A percentile compares a stretch with the other conserved stretches of the same genome.
Evolutionary conservation across 1,140 invertebrate species (phyloP).

Genomic region (Magallana angulata): DNA sequence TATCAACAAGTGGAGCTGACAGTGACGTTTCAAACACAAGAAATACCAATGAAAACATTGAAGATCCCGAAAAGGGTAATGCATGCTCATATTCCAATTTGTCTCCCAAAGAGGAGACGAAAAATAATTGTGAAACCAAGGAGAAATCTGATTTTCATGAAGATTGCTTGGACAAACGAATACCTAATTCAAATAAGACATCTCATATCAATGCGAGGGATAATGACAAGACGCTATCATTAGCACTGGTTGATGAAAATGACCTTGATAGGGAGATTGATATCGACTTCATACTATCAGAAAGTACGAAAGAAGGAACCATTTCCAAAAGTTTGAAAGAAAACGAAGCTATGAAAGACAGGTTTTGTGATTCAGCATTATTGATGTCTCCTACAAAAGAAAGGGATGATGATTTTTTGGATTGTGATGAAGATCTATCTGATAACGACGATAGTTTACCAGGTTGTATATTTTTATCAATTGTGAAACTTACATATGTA

Average conservation of each 20-base stretch:
- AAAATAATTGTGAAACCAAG: too few relatives aligned
- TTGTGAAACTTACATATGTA: neutral
- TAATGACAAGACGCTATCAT: too few relatives aligned
- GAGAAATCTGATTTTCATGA: too few relatives aligned
- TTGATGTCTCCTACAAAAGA: slow-evolving; percentile 4
- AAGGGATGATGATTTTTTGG: neutral
- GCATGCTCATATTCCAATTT: too few relatives aligned
- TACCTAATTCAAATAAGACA: too few relatives aligned
- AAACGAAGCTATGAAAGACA: neutral
- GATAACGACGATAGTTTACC: neutral
- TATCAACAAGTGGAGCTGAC: too few relatives aligned
- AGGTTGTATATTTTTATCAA: neutral
- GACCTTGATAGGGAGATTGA: neutral
- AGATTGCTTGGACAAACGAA: too few relatives aligned
- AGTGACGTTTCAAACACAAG: too few relatives aligned
- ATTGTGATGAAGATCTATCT: neutral
- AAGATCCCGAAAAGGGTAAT: too few relatives aligned
- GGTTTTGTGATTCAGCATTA: neutral
- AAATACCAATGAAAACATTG: too few relatives aligned
- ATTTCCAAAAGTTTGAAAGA: neutral
- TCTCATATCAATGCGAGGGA: too few relatives aligned
- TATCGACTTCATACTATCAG: neutral
- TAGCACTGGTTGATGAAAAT: neutral
- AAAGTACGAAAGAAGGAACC: neutral
- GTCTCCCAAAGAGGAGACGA: too few relatives aligned